These are phyloP conservation scores for Channa argus DNA, from an alignment of 2,113 vertebrate genomes.

Conservation along the genomic window DNA sequence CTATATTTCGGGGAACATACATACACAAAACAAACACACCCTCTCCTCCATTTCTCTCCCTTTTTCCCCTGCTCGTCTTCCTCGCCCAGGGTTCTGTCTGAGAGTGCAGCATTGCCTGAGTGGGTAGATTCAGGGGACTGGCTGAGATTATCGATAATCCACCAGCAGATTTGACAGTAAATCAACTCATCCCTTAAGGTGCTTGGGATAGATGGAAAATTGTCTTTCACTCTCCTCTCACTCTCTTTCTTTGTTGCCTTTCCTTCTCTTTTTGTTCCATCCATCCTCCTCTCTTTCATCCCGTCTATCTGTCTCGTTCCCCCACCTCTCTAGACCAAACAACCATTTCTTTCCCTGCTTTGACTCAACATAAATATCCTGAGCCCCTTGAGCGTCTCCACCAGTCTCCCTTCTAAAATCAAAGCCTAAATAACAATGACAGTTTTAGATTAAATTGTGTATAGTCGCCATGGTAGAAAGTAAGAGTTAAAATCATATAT, in stretches of 20 bases:
- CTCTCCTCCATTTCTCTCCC: conserved; percentile 33
- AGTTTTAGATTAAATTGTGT: neutral
- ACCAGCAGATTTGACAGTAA: conserved; percentile 69
- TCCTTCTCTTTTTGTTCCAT: conserved; percentile 22
- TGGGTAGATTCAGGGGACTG: conserved; percentile 57
- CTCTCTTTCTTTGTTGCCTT: neutral
- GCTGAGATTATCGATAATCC: conserved; percentile 79
- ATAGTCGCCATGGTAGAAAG: too few species aligned
- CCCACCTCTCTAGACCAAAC: neutral
- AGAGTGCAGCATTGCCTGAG: conserved; percentile 17
- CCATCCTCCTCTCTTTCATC: neutral
- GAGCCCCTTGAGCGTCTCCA: neutral
- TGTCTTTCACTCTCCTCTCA: conserved; percentile 34
- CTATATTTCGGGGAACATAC: conserved; percentile 33
- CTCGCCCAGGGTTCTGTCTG: conserved; percentile 27
- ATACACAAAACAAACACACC: conserved; percentile 60
- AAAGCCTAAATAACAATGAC: conserved; percentile 14
- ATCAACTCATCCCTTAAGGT: conserved; percentile 76
- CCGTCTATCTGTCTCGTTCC: conserved; percentile 10
- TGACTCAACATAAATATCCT: conserved; percentile 37
- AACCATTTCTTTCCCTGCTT: neutral
- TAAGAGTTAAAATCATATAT: too few species aligned
- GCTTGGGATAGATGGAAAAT: conserved; percentile 56
- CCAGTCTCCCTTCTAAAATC: conserved; percentile 19
- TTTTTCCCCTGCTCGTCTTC: neutral